A percentile compares a stretch with the other conserved stretches of the same genome.
These are phyloP conservation scores for Aegithalos caudatus DNA, from an alignment of 2,113 vertebrate genomes.

Conservation along the genomic window DNA sequence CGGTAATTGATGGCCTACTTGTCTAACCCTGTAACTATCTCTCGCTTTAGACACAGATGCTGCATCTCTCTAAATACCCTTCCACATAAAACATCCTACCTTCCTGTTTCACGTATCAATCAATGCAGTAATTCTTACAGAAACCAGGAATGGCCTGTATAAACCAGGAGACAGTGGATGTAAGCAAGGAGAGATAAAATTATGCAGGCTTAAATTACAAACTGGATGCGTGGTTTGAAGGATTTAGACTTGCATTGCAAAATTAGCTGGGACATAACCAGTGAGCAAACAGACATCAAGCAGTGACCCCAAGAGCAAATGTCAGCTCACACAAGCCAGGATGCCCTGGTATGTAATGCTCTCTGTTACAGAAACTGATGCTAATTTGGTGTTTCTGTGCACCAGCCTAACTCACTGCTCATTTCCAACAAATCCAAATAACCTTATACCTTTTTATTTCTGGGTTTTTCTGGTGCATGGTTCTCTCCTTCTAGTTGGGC, in stretches of 20 bases:
- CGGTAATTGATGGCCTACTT: conserved; percentile 63
- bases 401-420: not conserved
- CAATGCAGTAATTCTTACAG: conserved; percentile 11
- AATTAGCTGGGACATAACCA: conserved; percentile 3
- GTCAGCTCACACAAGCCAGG: not conserved
- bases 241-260: not conserved
- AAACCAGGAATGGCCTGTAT: conserved; percentile 36
- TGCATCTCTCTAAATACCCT: not conserved
- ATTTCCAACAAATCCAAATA: not conserved
- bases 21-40: conserved; percentile 55
- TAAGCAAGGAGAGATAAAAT: conserved; percentile 52
- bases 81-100: conserved; percentile 41
- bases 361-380: not conserved
- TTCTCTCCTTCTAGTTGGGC: not conserved
- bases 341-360: not conserved
- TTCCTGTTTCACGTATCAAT: conserved; percentile 49
- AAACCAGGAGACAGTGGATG: conserved; percentile 43
- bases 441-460: not conserved
- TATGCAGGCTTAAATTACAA: conserved; percentile 20
- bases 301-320: not conserved
- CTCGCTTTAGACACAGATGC: conserved; percentile 54
- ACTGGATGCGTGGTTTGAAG: not conserved
- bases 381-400: not conserved
- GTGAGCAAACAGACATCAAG: not conserved
- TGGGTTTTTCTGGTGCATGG: not conserved